Conservation (phyloP, 2,113 vertebrate genomes). For the Macrotus californicus region DNA sequence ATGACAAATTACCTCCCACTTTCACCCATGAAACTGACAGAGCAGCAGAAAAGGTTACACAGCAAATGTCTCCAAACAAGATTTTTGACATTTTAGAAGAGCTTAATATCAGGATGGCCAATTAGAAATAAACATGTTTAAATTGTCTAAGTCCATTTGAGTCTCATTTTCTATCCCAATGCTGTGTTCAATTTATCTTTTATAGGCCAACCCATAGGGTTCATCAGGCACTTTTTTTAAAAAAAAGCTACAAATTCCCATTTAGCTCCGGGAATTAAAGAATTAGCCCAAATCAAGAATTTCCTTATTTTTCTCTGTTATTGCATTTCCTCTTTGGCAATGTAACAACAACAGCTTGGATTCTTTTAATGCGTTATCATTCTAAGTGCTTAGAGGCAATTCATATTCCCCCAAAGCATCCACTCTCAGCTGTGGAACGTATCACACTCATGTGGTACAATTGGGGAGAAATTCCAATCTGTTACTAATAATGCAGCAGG, state of each 20-base stretch:
- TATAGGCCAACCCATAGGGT: neutral
- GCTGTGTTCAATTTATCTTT: neutral
- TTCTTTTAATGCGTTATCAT: neutral
- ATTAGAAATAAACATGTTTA: neutral
- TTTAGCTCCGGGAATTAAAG: neutral
- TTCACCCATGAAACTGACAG: neutral
- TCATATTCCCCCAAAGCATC: neutral
- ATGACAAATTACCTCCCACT: neutral
- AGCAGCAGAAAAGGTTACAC: neutral
- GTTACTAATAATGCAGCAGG: neutral
- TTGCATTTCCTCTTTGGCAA: neutral
- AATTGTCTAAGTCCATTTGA: neutral
- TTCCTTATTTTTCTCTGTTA: neutral
- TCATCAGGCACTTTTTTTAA: neutral
- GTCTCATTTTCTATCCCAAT: neutral
- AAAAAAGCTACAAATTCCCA: neutral
- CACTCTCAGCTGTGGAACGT: neutral
- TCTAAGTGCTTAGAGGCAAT: neutral
- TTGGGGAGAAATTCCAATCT: neutral
- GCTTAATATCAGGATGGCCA: neutral
- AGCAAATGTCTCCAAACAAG: neutral
- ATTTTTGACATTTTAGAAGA: conserved; percentile 2
- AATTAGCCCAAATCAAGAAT: conserved; percentile 13
- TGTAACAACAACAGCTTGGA: neutral
- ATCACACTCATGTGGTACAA: neutral